Evolutionary conservation across 2,888 invertebrate species (phyloP), one percentile per base, ranked within the genome.

Genomic region (Diplolepis rosae): DNA sequence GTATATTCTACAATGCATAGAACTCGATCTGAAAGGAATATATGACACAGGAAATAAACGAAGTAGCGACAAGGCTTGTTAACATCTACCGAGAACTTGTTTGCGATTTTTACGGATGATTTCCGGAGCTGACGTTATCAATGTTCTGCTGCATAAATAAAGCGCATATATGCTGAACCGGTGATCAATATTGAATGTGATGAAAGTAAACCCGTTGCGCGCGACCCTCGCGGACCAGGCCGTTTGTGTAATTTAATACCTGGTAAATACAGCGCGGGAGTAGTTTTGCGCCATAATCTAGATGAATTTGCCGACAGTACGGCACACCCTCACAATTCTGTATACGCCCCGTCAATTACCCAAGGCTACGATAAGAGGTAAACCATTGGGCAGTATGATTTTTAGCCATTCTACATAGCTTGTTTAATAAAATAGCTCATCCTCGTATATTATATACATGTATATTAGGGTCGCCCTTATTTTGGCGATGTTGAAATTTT

Each of bases 191-290:
- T 85, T 85, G 83, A 78, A 85, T 83, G 83, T 83, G 84, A 86
- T 85, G 85, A 85, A 85, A 85, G 85, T 85, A 84, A 85, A 83
- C 83, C 82, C 82, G 81, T 78, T 81, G 81, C 77, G 80, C 79
- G 77, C 79, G 75, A 82, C 82, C 82, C 80, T 79, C 79, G 79
- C 79, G 80, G 72, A 76, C 79, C 82, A 81, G 81, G 75, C 80
- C 82, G 83, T 80, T 82, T 80, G 82, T 83, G 86, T 86, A 87
- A 87, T 86, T 87, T 85, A 86, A 87, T 87, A 84, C 85, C 84
- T 80, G 79, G 83, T 82, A 86, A 86, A 87, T 87, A 85, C 84
- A 79, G 78, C 80, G 70, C 77, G 78, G 77, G 83, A 81, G 81
- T 83, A 84, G 84, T 84, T 84, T 82, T 82, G 81, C 81, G 79